phyloP scores from a whole-genome alignment of 2,113 vertebrate species.

The Falco punctatus region DNA sequence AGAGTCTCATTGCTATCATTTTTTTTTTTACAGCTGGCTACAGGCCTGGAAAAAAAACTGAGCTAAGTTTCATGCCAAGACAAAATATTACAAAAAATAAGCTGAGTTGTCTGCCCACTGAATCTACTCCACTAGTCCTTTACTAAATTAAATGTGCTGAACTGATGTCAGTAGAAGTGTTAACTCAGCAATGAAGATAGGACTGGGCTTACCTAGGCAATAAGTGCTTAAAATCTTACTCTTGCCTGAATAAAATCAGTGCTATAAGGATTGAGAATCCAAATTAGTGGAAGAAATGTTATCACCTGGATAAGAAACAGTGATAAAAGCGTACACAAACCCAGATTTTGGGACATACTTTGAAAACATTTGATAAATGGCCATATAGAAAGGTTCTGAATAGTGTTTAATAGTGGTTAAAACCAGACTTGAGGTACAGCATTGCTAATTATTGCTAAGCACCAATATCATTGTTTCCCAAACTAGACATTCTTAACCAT shows the following conservation, averaged over 20 bases:
- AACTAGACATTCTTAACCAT: background rate
- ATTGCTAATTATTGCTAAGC: background rate
- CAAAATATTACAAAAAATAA: conserved; percentile 11
- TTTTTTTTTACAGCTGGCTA: background rate
- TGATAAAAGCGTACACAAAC: background rate
- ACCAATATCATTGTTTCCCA: background rate
- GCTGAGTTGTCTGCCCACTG: background rate
- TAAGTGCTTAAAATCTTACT: background rate
- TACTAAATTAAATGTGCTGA: background rate
- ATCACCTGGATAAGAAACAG: background rate
- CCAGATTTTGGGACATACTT: background rate
- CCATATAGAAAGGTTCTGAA: background rate
- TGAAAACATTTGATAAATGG: background rate
- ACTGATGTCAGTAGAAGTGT: background rate
- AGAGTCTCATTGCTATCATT: background rate
- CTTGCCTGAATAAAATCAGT: background rate
- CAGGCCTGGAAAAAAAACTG: background rate
- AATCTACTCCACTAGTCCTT: background rate
- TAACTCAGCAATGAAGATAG: background rate
- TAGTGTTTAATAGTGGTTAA: background rate
- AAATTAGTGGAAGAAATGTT: background rate
- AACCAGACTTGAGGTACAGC: background rate
- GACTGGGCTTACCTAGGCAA: background rate
- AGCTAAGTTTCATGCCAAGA: background rate
- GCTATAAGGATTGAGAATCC: background rate